These are phyloP conservation scores for Ptychobarbus kaznakovi DNA, from an alignment of 2,797 vertebrate genomes.

Conservation along the genomic window DNA sequence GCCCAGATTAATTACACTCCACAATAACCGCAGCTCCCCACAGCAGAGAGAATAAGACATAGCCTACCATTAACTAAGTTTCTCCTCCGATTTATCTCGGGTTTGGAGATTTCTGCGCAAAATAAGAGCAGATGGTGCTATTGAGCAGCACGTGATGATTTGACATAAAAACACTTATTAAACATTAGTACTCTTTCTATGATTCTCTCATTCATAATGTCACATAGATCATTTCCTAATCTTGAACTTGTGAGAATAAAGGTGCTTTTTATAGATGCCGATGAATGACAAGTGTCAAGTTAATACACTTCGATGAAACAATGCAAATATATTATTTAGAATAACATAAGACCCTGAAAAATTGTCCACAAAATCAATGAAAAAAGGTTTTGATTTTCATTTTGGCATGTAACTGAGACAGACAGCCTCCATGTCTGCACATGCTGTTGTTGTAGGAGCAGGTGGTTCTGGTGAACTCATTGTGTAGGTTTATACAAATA, in stretches of 20 bases:
- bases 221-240: neutral
- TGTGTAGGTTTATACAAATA: constrained; percentile 25
- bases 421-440: constrained; percentile 1
- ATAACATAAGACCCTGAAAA: neutral
- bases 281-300: neutral
- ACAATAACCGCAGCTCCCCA: constrained; percentile 26
- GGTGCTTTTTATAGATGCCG: no score
- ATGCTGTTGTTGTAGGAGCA: neutral
- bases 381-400: neutral
- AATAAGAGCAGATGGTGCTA: neutral
- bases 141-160: neutral
- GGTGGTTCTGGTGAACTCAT: neutral
- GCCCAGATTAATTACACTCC: constrained; percentile 9
- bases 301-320: neutral
- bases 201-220: neutral
- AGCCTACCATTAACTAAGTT: constrained; percentile 8
- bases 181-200: neutral
- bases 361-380: neutral
- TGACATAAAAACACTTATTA: neutral
- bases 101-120: constrained; percentile 15
- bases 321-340: neutral
- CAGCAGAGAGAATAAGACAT: neutral
- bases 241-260: neutral
- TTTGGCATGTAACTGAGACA: neutral
- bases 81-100: neutral